These are phyloP conservation scores for Sebastes paucispinis DNA, from an alignment of 2,797 vertebrate genomes.

Conservation along the genomic window DNA sequence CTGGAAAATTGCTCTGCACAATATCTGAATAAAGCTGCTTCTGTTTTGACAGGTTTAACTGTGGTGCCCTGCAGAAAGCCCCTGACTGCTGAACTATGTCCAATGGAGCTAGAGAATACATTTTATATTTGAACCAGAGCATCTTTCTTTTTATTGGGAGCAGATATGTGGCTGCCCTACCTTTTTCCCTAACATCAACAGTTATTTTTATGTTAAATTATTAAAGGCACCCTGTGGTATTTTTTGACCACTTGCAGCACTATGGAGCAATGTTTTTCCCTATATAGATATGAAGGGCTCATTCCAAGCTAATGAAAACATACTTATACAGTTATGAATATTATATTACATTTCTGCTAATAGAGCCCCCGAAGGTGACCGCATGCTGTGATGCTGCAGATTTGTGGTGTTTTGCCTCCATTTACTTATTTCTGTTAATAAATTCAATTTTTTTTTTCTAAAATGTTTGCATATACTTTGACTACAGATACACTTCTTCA, in stretches of 20 bases:
- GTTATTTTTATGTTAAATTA: neutral
- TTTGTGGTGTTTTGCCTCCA: neutral
- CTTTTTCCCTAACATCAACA: neutral
- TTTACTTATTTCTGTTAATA: neutral
- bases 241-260: neutral
- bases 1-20: slow-evolving; percentile 32
- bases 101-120: slow-evolving; percentile 11
- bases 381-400: too few relatives aligned
- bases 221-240: neutral
- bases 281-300: too few relatives aligned
- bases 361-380: too few relatives aligned
- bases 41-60: neutral
- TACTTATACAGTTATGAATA: too few relatives aligned
- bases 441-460: neutral
- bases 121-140: neutral
- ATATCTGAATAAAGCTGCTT: slow-evolving; percentile 17
- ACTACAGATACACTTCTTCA: neutral
- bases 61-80: slow-evolving; percentile 6
- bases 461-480: neutral
- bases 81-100: neutral
- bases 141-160: neutral
- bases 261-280: too few relatives aligned
- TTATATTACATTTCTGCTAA: too few relatives aligned
- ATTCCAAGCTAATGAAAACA: too few relatives aligned
- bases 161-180: neutral